Conservation (phyloP, 2,888 invertebrate species). For the Elmis aenea region DNA sequence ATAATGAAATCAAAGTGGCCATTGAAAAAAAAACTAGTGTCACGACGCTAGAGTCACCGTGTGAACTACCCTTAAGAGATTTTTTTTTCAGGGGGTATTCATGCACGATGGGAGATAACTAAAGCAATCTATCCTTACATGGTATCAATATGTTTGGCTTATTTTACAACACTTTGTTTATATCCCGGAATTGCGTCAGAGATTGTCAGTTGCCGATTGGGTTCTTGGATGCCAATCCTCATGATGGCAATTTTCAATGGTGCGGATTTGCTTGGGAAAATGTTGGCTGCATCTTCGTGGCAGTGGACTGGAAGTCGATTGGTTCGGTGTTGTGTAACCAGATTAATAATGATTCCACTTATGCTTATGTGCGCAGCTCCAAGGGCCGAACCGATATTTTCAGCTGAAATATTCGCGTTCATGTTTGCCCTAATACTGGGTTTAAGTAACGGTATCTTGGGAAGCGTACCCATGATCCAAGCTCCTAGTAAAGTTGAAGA, state of each 20-base stretch:
- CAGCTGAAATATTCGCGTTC: conserved; percentile 62
- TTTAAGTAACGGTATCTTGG: conserved; percentile 80
- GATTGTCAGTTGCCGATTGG: conserved; percentile 75
- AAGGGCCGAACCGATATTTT: conserved; percentile 67
- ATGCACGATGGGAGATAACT: conserved; percentile 74
- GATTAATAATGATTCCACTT: conserved; percentile 74
- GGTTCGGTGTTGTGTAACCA: conserved; percentile 61
- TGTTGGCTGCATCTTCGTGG: conserved; percentile 73
- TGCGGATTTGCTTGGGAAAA: conserved; percentile 79
- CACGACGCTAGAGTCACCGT: too few relatives aligned
- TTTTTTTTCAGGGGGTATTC: conserved; percentile 57
- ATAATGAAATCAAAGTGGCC: too few relatives aligned
- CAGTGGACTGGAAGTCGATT: conserved; percentile 79
- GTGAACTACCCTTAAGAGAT: too few relatives aligned
- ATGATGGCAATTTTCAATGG: conserved; percentile 86
- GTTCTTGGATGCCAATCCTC: conserved; percentile 87
- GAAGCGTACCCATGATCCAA: conserved; percentile 89
- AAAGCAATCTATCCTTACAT: conserved; percentile 85
- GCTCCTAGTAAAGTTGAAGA: conserved; percentile 83
- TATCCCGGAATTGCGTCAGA: conserved; percentile 91
- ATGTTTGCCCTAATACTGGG: conserved; percentile 67
- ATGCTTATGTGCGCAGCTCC: conserved; percentile 79
- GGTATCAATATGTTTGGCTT: conserved; percentile 82
- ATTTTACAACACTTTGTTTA: conserved; percentile 82
- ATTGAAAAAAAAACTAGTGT: too few relatives aligned